Base-by-base conservation (phyloP, 2,797 vertebrate species). In the Fratercula arctica region DNA sequence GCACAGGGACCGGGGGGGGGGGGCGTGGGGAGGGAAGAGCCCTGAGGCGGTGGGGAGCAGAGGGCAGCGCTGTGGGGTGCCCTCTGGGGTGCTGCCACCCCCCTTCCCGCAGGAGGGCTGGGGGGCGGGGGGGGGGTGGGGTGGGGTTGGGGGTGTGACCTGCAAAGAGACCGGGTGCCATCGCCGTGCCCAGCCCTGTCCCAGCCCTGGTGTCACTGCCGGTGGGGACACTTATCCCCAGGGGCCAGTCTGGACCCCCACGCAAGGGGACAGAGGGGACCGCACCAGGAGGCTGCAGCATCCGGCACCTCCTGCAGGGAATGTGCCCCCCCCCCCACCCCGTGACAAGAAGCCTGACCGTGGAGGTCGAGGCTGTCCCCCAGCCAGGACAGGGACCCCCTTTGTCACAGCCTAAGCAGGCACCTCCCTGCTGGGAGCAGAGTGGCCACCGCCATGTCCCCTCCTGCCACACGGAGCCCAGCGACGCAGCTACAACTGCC, bases 311-410 rank as follows among this genome's bases (percentile, higher is more conserved):
- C 64, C 85, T 4, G 0, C 3, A 21, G 70, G 64, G 57, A 67
- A 35, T 0, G 5, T 5, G 17, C 4, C 7, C 4, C 37, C n/a
- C 61, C 9, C 24, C 28, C n/a, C n/a, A n/a, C n/a, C n/a, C n/a
- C n/a, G 1, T 6, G 19, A 14, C 75, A 60, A 60, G 54, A 29
- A 20, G 11, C 64, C 54, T 18, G 59, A 18, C 9, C 0, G 1
- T 1, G 63, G 92, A 68, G 89, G 82, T 28, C 67, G 63, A 51
- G 60, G 14, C 82, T 6, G 78, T 29, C 25, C 74, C 86, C 68
- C 67, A 3, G 21, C 21, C 26, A 9, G 57, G 53, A 33, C 78
- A 37, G 54, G 54, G 68, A 33, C 14, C 57, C 66, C 9, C 50
- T 18, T 1, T 9, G 57, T 25, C 76, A 10, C 68, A 7, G 78